Conservation (phyloP, 2,113 vertebrate genomes). For the Petaurus breviceps region DNA sequence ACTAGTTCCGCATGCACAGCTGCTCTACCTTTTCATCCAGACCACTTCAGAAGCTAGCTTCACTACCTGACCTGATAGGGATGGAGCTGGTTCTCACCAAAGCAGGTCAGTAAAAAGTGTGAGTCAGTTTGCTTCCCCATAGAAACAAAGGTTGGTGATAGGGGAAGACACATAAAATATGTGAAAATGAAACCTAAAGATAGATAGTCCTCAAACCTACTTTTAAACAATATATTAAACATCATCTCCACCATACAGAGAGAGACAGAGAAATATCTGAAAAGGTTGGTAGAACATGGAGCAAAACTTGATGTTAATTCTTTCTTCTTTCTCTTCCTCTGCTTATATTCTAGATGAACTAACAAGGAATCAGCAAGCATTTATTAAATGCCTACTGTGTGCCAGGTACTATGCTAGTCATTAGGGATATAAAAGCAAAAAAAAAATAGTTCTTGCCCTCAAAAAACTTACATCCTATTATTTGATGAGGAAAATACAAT, state of each 20-base stretch:
- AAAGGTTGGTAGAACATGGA: neutral
- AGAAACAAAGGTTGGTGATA: neutral
- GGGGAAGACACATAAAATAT: neutral
- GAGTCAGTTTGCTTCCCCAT: neutral
- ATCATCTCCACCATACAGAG: neutral
- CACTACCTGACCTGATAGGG: neutral
- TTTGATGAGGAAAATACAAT: conserved; percentile 35
- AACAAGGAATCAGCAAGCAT: neutral
- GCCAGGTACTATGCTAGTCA: neutral
- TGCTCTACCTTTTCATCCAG: neutral
- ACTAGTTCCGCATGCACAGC: conserved; percentile 4
- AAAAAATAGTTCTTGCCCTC: neutral
- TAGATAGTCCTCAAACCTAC: neutral
- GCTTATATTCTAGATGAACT: neutral
- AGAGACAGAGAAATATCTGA: neutral
- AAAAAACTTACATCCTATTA: neutral
- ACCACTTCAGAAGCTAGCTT: neutral
- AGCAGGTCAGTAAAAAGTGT: neutral
- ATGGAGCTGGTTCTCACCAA: neutral
- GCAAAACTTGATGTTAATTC: neutral
- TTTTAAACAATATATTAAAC: neutral
- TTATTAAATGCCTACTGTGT: neutral
- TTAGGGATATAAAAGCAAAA: neutral
- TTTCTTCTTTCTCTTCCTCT: neutral
- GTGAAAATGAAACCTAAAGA: neutral